Base-by-base conservation (phyloP, 2,113 vertebrate species). In the Cynocephalus volans region DNA sequence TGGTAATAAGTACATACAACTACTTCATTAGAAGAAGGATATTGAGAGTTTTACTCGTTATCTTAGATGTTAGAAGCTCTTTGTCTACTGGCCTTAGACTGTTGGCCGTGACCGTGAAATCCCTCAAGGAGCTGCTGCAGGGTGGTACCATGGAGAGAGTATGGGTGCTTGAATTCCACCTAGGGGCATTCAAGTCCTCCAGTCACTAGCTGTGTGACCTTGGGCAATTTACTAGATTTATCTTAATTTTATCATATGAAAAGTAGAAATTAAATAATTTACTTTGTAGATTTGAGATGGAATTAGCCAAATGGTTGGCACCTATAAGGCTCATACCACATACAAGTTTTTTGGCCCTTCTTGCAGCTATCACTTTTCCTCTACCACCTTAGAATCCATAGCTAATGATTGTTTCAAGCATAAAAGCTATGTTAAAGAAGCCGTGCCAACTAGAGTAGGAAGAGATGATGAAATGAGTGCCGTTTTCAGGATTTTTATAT, bases 401-500 rank as follows among this genome's bases (percentile, higher is more conserved):
- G 70, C 17, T 83, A 96, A 84, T 56, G 23, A 50, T 36, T 73
- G 28, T 88, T 93, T 95, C 36, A 56, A 75, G n/a, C 3, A 8
- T 41, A 84, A 96, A 24, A 64, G 31, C 4, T 85, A 48, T 19
- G 17, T 75, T 75, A 76, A 88, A 28, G 77, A 88, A 84, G 41
- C 19, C 67, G 77, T 31, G 19, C 8, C 24, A 60, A 77, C 21
- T 33, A 83, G 4, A 92, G 33, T 33, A 48, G 62, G n/a, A 85
- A 88, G 15, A 69, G 52, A 77, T 70, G 67, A 62, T 52, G 79
- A 65, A 45, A 80, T 67, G 36, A 64, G 23, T 17, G n/a, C 9
- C 48, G 82, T 67, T 92, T 96, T 52, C 76, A 70, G 52, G 48
- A 45, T n/a, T 69, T 95, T 89, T 52, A 90, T 83, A n/a, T 92